Base-by-base conservation (phyloP, 2,888 invertebrate genomes). In the Brenthis ino region DNA sequence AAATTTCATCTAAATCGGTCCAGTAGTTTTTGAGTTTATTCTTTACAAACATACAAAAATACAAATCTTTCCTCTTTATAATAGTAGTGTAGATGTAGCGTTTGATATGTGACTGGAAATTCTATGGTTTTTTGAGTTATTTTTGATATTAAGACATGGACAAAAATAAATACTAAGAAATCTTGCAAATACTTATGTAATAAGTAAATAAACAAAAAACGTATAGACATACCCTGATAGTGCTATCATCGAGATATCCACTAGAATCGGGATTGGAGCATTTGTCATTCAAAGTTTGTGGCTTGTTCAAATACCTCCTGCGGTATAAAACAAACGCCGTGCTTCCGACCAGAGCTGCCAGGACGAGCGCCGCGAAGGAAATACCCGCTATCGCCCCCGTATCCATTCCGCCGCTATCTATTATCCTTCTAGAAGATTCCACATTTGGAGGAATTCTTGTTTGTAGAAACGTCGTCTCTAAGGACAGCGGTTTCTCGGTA, bases 211-310 rank as follows among this genome's bases (percentile, higher is more conserved):
- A 54, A 3, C 8, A 58, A 24, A 24, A 6, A 58, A 13, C 14
- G 28, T 28, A 53, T 13, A 51, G 11, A 57, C 68, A 28, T 57
- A 97, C 97, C 91, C 97, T 94, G 85, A 97, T 95, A 81, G 96
- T 97, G 85, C 96, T 96, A 86, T 97, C 97, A 85, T 97, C 97
- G 75, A 97, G 95, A 82, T 97, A 97, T 77, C 97, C 97, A 82
- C 96, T 97, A 68, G 97, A 97, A 83, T 97, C 97, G 11, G 96
- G 96, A 85, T 97, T 97, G 79, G 97, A 97, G 83, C 96, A 96
- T 78, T 96, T 95, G 83, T 96, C 96, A 79, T 96, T 96, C 75
- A 97, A 91, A 70, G 97, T 96, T 89, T 97, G 97, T 12, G 97
- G 97, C 81, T 96, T 96, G 83, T 97, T 97, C 74, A 96, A 91